phyloP scores from a whole-genome alignment of 1,140 invertebrate genomes.

The Notospermus geniculatus region DNA sequence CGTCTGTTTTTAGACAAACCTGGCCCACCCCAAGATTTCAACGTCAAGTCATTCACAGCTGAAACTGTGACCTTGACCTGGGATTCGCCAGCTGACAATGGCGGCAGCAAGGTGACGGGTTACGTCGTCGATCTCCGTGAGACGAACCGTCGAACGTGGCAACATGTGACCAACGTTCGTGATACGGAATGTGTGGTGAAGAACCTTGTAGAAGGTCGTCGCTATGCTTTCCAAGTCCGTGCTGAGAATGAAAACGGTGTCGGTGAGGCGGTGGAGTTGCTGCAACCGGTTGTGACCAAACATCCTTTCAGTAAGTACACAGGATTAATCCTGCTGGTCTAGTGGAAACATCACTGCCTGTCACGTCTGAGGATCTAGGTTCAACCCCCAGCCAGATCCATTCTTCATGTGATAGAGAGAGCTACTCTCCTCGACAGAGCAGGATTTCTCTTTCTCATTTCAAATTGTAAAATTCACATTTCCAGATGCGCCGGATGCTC shows the following conservation, averaged over 20 bases:
- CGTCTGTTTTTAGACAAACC: constrained; percentile 12
- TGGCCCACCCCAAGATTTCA: constrained; percentile 15
- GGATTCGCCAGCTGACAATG: constrained; percentile 80
- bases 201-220: constrained; percentile 75
- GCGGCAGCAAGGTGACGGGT: constrained; percentile 74
- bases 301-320: constrained; percentile 57
- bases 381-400: too few species aligned
- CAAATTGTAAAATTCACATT: neutral
- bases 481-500: constrained; percentile 71
- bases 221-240: constrained; percentile 82
- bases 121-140: constrained; percentile 72
- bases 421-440: too few species aligned
- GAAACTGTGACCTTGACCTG: constrained; percentile 86
- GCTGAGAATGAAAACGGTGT: constrained; percentile 85
- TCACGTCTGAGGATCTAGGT: too few species aligned
- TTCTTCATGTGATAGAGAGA: too few species aligned
- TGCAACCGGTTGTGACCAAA: constrained; percentile 37
- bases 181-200: constrained; percentile 52
- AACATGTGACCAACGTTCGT: constrained; percentile 70
- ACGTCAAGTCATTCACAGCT: constrained; percentile 53
- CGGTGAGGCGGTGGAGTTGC: constrained; percentile 58
- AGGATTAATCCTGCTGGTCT: too few species aligned
- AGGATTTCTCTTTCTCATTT: too few species aligned
- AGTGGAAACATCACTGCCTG: too few species aligned
- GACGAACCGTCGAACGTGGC: constrained; percentile 90